Evolutionary conservation across 2,113 vertebrate species (phyloP).

Genomic region (Ovibos moschatus): DNA sequence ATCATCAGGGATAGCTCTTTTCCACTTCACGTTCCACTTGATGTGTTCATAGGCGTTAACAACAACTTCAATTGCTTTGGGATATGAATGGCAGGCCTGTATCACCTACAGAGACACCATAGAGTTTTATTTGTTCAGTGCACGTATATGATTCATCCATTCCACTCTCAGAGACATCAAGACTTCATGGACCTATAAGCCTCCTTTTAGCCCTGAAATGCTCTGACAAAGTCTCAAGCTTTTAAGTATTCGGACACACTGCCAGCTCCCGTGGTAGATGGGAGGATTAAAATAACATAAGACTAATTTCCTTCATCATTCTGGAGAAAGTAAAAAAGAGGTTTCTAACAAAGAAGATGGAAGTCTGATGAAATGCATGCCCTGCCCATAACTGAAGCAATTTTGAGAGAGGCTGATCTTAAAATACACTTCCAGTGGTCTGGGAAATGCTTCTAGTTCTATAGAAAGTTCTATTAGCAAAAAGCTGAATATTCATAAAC

Average conservation of each 20-base stretch:
- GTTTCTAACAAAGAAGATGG: not conserved
- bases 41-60: constrained; percentile 91
- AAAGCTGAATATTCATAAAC: not conserved
- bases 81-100: constrained; percentile 87
- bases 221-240: not conserved
- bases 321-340: not conserved
- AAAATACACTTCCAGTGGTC: not conserved
- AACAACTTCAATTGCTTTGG: constrained; percentile 89
- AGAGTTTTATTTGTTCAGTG: not conserved
- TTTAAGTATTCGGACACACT: not conserved
- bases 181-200: not conserved
- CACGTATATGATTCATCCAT: not conserved
- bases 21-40: constrained; percentile 90
- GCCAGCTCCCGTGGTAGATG: not conserved
- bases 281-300: not conserved
- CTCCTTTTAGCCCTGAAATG: not conserved
- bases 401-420: not conserved
- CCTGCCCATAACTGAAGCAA: not conserved
- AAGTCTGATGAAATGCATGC: not conserved
- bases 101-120: constrained; percentile 85
- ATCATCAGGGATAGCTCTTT: constrained; percentile 87
- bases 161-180: not conserved
- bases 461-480: not conserved
- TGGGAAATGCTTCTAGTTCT: not conserved
- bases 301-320: not conserved